Conservation (phyloP, 2,113 vertebrate genomes). For the Phylloscopus trochilus region DNA sequence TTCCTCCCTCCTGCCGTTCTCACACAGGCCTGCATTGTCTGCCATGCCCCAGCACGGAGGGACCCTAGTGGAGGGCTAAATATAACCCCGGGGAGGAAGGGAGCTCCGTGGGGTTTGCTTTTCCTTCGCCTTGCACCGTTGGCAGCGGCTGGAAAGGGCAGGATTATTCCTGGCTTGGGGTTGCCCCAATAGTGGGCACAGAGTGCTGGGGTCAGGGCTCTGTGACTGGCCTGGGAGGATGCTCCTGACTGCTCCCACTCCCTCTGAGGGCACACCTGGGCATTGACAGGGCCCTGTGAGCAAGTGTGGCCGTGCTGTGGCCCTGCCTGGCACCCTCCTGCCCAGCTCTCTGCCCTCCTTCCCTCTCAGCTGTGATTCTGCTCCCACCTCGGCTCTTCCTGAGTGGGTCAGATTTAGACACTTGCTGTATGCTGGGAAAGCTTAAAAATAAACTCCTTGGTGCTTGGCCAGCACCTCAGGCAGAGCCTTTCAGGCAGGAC, state of each 20-base stretch:
- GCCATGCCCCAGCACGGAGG: background rate
- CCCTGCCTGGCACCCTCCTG: background rate
- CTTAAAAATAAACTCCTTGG: constrained; percentile 20
- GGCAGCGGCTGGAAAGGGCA: background rate
- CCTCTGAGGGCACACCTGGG: background rate
- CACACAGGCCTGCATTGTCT: constrained; percentile 58
- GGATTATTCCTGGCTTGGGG: background rate
- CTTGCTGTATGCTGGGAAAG: background rate
- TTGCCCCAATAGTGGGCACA: rapidly evolving
- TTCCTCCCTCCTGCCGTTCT: constrained; percentile 70
- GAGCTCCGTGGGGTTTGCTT: background rate
- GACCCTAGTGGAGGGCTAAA: constrained; percentile 6
- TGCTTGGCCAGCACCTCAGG: background rate
- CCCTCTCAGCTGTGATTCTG: background rate
- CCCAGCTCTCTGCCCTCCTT: background rate
- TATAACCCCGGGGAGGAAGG: background rate
- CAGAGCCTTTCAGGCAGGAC: background rate
- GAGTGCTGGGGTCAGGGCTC: background rate
- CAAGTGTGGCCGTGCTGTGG: rapidly evolving
- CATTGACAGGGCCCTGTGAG: rapidly evolving
- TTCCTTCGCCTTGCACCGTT: rapidly evolving
- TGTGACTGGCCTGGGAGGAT: background rate
- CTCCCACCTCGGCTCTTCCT: background rate
- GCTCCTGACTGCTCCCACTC: background rate
- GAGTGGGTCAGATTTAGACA: background rate